Evolutionary conservation across 2,797 vertebrate species (phyloP), one percentile per base, ranked within the genome.

Genomic region (Tamandua tetradactyla): DNA sequence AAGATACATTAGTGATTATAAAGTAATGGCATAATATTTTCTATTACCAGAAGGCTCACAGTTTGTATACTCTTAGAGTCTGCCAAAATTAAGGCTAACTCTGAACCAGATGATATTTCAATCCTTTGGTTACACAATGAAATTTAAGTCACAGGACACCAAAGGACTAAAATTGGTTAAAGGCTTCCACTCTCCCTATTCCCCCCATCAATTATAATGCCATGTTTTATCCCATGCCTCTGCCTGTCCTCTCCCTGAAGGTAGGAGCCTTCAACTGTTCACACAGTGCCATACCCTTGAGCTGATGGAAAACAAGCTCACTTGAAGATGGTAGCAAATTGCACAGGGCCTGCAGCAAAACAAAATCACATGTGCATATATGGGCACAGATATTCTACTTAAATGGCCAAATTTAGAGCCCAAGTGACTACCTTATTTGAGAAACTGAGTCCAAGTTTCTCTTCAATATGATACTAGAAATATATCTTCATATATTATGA

Each of bases 1-100:
- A 98, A 98, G 92, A 32, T 22, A 75, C 40, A 35, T 79, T 82
- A 85, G 20, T 87, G 93, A 97, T 35, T 25, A 83, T 78, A 87
- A 74, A 22, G 78, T 86, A 96, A 82, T 22, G 66, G 15, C 17
- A 72, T 66, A 72, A 75, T 49, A 40, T 64, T 89, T 89, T 68
- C 47, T 92, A 44, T 90, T 90, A 71, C 55, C 82, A 79, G 8
- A 57, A 72, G 62, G 52, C n/a, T 91, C 87, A 90, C 23, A 88
- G 87, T 95, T 85, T 87, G 14, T 49, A 79, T 57, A 44, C 27
- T 57, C 13, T 69, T 25, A 55, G 44, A 27, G 78, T 78, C 30
- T 47, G 40, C 49, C 83, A 87, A 89, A 80, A 91, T 20, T 7
- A 25, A 87, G 71, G 49, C 84, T 79, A 42, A 40, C 30, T 37